These are phyloP conservation scores for Gymnoscelis rufifasciata DNA, from an alignment of 2,888 invertebrate genomes.

Conservation along the genomic window DNA sequence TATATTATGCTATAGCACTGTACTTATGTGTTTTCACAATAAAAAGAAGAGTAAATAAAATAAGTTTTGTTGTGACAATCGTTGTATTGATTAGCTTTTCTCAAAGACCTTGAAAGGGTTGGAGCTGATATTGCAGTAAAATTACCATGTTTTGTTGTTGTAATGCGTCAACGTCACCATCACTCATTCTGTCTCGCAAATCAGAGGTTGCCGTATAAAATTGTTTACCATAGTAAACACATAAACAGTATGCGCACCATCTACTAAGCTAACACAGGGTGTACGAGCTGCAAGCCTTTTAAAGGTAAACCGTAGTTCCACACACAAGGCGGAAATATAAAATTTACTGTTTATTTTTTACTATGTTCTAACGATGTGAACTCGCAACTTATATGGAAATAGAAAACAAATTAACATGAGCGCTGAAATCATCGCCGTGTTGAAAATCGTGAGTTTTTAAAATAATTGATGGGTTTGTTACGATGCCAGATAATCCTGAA, in stretches of 20 bases:
- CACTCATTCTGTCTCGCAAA: conserved; percentile 47
- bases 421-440: conserved; percentile 3
- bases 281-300: too few species aligned
- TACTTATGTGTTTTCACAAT: too few species aligned
- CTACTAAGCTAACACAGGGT: too few species aligned
- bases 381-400: conserved; percentile 6
- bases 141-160: conserved; percentile 18
- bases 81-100: not conserved
- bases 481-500: conserved; percentile 44
- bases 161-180: conserved; percentile 48
- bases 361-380: not conserved
- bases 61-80: not conserved
- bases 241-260: not conserved
- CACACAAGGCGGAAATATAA: not conserved
- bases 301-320: too few species aligned
- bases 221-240: conserved; percentile 8
- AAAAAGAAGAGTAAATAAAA: too few species aligned
- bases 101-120: conserved; percentile 6
- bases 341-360: not conserved
- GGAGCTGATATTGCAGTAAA: conserved; percentile 9
- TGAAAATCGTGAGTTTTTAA: conserved; percentile 17
- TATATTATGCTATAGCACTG: too few species aligned
- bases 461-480: conserved; percentile 33
- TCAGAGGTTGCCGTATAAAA: conserved; percentile 33
- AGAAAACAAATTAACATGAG: conserved; percentile 8